phyloP scores from a whole-genome alignment of 2,113 vertebrate species.

The Vulpes ferrilata region DNA sequence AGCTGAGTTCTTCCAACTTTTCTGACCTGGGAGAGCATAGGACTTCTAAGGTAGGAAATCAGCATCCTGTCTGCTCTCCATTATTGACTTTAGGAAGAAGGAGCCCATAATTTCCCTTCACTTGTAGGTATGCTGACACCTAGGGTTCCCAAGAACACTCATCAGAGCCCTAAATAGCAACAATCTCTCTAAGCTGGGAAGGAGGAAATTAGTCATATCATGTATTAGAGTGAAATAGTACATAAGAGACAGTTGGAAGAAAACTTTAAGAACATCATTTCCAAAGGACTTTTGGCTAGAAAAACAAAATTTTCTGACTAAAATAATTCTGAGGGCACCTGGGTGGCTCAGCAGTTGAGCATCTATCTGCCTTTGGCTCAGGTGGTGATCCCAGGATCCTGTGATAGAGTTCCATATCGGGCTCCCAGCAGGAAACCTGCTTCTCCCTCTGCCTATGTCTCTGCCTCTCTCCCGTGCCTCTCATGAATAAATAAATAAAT shows the following conservation, averaged over 20 bases:
- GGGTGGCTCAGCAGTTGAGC: too few species aligned
- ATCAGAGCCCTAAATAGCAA: background rate
- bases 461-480: too few species aligned
- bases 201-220: background rate
- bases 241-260: background rate
- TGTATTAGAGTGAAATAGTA: background rate
- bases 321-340: background rate
- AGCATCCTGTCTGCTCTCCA: background rate
- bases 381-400: too few species aligned
- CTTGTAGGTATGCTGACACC: background rate
- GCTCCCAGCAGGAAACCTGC: too few species aligned
- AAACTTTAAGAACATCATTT: background rate
- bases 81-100: background rate
- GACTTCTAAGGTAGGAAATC: background rate
- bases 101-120: background rate
- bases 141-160: background rate
- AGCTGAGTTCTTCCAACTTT: background rate
- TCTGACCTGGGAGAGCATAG: background rate
- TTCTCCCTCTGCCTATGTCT: too few species aligned
- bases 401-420: too few species aligned
- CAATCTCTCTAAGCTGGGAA: background rate
- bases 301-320: background rate
- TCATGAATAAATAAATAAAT: too few species aligned
- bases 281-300: background rate
- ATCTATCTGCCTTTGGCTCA: too few species aligned